phyloP scores from a whole-genome alignment of 2,113 vertebrate species.

The Caranx melampygus region DNA sequence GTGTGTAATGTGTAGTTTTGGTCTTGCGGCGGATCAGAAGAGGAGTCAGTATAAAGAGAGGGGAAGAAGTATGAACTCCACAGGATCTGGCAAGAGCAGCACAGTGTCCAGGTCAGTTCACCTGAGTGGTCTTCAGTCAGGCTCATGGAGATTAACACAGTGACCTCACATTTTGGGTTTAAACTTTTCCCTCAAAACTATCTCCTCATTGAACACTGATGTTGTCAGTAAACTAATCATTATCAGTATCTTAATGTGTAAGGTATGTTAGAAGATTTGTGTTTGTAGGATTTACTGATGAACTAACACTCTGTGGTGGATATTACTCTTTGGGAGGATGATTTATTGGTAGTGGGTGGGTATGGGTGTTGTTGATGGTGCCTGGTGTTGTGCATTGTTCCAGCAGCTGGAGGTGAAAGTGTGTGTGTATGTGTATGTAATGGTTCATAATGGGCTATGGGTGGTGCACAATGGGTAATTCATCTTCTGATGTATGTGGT shows the following conservation, averaged over 20 bases:
- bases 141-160: background rate
- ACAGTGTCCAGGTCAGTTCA: slow-evolving; percentile 93
- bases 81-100: slow-evolving; percentile 96
- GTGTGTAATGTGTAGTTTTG: slow-evolving; percentile 80
- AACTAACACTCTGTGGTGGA: background rate
- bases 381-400: slow-evolving; percentile 1
- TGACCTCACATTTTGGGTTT: background rate
- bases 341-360: background rate
- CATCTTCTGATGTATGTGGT: background rate
- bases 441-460: background rate
- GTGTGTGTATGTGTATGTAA: background rate
- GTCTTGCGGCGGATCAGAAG: slow-evolving; percentile 88
- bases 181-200: background rate
- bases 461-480: background rate
- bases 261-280: background rate
- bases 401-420: slow-evolving; percentile 1
- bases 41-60: slow-evolving; percentile 92
- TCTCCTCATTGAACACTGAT: background rate
- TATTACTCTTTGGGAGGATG: background rate
- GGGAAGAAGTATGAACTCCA: slow-evolving; percentile 97
- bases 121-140: background rate
- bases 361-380: too few relatives aligned
- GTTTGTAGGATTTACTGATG: background rate
- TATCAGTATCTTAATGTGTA: background rate
- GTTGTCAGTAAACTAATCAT: background rate